phyloP scores from a whole-genome alignment of 2,888 invertebrate genomes.

The Flexamia atlantica region DNA sequence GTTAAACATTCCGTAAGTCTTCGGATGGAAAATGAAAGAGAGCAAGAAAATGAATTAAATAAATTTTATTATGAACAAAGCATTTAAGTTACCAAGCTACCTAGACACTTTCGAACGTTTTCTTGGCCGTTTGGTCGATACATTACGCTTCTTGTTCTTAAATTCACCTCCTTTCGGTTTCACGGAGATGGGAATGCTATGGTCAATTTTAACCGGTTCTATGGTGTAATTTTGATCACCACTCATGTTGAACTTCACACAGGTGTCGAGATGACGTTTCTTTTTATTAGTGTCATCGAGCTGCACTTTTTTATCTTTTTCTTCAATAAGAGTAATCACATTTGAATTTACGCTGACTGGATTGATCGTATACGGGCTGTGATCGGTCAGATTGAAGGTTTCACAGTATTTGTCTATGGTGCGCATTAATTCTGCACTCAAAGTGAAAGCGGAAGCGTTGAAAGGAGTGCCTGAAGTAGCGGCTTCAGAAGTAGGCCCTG shows the following conservation, averaged over 20 bases:
- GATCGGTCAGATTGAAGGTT: slow-evolving; percentile 23
- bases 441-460: background rate
- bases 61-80: too few relatives aligned
- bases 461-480: background rate
- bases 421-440: slow-evolving; percentile 1
- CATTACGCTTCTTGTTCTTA: background rate
- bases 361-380: background rate
- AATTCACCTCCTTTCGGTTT: background rate
- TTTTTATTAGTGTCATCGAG: background rate
- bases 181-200: background rate
- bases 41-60: too few relatives aligned
- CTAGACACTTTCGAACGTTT: background rate
- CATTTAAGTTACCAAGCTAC: too few relatives aligned
- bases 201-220: background rate
- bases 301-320: background rate
- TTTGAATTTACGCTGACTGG: background rate
- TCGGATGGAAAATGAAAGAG: too few relatives aligned
- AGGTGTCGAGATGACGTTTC: background rate
- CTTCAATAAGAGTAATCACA: background rate
- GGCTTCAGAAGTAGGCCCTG: background rate
- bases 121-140: background rate
- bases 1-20: too few relatives aligned
- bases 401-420: slow-evolving; percentile 47
- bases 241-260: slow-evolving; percentile 8
- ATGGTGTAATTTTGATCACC: slow-evolving; percentile 4